Percentiles rank a stretch among this genome's conserved stretches.
These are phyloP conservation scores for Clarias fuscus DNA, from an alignment of 2,797 vertebrate species.

Conservation along the genomic window DNA sequence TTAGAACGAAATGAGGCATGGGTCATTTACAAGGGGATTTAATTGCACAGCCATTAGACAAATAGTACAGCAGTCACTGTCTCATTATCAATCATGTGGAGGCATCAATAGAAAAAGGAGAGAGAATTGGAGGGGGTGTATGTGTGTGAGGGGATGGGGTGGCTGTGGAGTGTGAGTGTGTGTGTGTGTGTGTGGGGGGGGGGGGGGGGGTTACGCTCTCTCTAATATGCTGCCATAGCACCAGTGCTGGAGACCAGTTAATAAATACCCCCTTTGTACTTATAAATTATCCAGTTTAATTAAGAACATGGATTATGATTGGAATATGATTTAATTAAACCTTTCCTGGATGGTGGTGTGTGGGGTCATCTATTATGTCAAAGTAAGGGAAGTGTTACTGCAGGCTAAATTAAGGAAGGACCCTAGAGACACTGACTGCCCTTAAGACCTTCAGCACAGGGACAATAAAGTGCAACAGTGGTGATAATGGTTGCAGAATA, in stretches of 20 bases:
- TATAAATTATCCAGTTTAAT: conserved; percentile 87
- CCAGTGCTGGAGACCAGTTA: conserved; percentile 69
- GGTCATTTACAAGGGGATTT: conserved; percentile 99
- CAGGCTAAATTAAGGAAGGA: conserved; percentile 63
- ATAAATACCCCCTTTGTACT: conserved; percentile 82
- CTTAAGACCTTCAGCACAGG: conserved; percentile 42
- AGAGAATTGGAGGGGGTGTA: conserved; percentile 62
- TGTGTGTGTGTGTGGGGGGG: neutral
- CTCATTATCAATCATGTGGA: conserved; percentile 94
- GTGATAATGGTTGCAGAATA: conserved; percentile 23
- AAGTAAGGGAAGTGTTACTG: conserved; percentile 53
- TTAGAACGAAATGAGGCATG: conserved; percentile 99
- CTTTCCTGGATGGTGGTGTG: conserved; percentile 73
- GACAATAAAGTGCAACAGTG: conserved; percentile 50
- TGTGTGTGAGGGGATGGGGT: conserved; percentile 13
- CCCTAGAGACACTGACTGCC: conserved; percentile 50
- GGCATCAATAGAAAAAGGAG: conserved; percentile 88
- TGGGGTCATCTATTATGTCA: conserved; percentile 71
- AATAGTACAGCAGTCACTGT: conserved; percentile 95
- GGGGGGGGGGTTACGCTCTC: conserved; percentile 12
- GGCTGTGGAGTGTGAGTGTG: conserved; percentile 1
- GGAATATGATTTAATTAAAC: conserved; percentile 84
- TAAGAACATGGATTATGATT: conserved; percentile 85
- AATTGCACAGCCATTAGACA: conserved; percentile 99
- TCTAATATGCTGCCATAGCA: conserved; percentile 58